phyloP scores from a whole-genome alignment of 2,888 invertebrate genomes.

The Entomobrya multifasciata region DNA sequence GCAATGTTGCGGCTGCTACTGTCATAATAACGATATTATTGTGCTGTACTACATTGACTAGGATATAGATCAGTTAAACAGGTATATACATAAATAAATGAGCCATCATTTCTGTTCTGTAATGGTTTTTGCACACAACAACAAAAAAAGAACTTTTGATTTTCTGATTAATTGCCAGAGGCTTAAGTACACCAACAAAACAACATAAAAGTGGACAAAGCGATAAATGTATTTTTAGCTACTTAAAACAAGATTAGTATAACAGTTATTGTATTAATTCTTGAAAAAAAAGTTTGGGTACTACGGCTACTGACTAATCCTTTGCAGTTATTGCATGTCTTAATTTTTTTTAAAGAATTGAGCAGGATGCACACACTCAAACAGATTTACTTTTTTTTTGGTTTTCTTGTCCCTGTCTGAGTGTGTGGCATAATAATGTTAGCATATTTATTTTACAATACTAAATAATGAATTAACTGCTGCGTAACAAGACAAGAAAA shows the following conservation, averaged over 20 bases:
- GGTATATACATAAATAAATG: constrained; percentile 34
- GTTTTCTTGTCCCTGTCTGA: not conserved
- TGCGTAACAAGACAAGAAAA: constrained; percentile 59
- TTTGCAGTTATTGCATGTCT: constrained; percentile 14
- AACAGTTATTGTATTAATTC: not conserved
- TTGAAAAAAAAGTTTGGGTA: not conserved
- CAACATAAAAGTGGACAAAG: constrained; percentile 33
- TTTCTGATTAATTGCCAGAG: constrained; percentile 63
- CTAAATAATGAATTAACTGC: constrained; percentile 35
- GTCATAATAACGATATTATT: not conserved
- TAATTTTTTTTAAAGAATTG: not conserved
- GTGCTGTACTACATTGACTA: not conserved
- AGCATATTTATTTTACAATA: no score
- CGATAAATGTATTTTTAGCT: constrained; percentile 4
- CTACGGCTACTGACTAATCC: not conserved
- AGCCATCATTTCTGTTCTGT: constrained; percentile 40
- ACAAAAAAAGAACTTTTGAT: constrained; percentile 4
- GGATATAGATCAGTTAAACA: constrained; percentile 36
- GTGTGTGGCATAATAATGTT: no score
- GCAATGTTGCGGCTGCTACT: not conserved
- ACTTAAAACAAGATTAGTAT: constrained; percentile 40
- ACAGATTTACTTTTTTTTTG: no score
- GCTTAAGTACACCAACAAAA: not conserved
- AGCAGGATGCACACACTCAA: constrained; percentile 58
- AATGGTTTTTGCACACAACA: constrained; percentile 28